Evolutionary conservation across 2,113 vertebrate genomes (phyloP).

Genomic region (Ranitomeya imitator): DNA sequence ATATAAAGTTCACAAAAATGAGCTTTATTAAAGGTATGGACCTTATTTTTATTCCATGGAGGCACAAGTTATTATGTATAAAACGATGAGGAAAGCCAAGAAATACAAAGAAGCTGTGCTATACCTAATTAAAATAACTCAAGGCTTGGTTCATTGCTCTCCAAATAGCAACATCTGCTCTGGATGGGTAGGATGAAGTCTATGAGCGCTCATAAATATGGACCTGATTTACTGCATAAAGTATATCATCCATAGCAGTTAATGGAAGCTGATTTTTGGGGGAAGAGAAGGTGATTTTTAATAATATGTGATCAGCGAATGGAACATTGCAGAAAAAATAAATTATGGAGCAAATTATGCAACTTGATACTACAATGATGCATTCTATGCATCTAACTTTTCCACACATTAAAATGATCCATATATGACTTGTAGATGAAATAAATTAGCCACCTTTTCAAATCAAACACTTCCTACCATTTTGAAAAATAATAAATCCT

Average conservation of each 20-base stretch:
- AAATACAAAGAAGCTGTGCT: constrained; percentile 11
- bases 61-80: neutral
- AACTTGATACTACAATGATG: neutral
- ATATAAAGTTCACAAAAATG: neutral
- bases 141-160: constrained; percentile 2
- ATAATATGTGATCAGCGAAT: neutral
- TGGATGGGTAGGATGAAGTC: neutral
- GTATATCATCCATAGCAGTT: neutral
- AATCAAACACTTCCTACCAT: too few relatives aligned
- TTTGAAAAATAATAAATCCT: too few relatives aligned
- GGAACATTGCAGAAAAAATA: neutral
- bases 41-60: neutral
- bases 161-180: constrained; percentile 11
- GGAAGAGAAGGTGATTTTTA: neutral
- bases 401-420: neutral
- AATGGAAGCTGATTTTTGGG: neutral
- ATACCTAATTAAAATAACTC: constrained; percentile 23
- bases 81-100: neutral
- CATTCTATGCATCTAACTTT: neutral
- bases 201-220: neutral
- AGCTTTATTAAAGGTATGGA: neutral
- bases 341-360: neutral
- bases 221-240: neutral
- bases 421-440: neutral
- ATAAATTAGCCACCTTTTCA: too few relatives aligned